Percentiles rank a stretch among this genome's conserved stretches.
phyloP scores from a whole-genome alignment of 2,888 invertebrate genomes.

The Volucella zonaria region DNA sequence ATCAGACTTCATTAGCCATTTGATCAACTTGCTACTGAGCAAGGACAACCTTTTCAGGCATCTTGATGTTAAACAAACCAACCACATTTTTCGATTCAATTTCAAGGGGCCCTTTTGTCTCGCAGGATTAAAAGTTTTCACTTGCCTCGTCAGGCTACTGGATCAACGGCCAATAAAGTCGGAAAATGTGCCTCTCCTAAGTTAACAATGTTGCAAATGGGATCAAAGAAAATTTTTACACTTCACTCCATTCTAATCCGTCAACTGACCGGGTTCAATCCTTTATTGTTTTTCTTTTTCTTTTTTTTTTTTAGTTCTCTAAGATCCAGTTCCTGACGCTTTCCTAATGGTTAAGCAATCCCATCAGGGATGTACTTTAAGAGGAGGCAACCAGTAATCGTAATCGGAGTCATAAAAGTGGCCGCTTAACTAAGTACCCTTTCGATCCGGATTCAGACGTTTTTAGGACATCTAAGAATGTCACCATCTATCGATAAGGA shows the following conservation, averaged over 20 bases:
- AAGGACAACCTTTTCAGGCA: constrained; percentile 10
- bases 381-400: constrained; percentile 11
- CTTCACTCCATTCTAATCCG: constrained; percentile 11
- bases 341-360: constrained; percentile 22
- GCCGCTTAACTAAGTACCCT: neutral
- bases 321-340: neutral
- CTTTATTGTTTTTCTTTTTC: constrained; percentile 5
- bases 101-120: neutral
- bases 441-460: neutral
- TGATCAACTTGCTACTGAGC: constrained; percentile 41
- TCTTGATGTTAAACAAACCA: constrained; percentile 22
- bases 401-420: constrained; percentile 5
- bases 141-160: neutral
- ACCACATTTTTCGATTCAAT: constrained; percentile 25
- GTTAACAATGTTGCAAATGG: neutral
- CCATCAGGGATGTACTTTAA: constrained; percentile 8
- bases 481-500: constrained; percentile 21
- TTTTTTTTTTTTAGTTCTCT: no score
- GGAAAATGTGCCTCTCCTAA: neutral
- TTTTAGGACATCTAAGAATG: constrained; percentile 11
- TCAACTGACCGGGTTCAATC: constrained; percentile 14
- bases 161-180: constrained; percentile 18
- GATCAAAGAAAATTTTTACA: constrained; percentile 28
- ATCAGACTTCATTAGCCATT: constrained; percentile 49
- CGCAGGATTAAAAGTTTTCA: neutral